Percentiles rank a stretch among this genome's conserved stretches.
Evolutionary conservation across 2,113 vertebrate genomes (phyloP).

Genomic region (Microtus pennsylvanicus): DNA sequence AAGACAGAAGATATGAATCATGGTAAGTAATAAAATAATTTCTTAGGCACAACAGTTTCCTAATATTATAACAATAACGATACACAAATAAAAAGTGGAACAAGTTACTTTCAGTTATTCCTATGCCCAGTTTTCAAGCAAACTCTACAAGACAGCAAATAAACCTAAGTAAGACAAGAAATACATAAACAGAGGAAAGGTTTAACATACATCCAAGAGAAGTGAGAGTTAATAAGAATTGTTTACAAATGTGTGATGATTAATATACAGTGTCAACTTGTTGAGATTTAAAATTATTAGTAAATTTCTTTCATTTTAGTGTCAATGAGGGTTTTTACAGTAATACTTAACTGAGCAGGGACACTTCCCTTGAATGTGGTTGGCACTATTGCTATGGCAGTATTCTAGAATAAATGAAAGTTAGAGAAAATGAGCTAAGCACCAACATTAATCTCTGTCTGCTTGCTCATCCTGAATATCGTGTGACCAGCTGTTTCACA

Average conservation of each 20-base stretch:
- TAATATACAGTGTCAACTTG: not conserved
- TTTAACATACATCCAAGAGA: not conserved
- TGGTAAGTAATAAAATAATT: not conserved
- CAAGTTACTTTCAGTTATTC: not conserved
- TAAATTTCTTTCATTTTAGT: not conserved
- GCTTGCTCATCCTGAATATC: not conserved
- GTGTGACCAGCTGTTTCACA: not conserved
- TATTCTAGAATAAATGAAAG: too few relatives aligned
- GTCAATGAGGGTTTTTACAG: not conserved
- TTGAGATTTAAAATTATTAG: not conserved
- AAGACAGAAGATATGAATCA: not conserved
- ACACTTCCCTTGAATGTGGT: too few relatives aligned
- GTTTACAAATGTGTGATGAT: not conserved
- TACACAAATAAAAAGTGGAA: not conserved
- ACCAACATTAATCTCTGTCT: not conserved
- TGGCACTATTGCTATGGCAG: too few relatives aligned
- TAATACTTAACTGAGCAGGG: too few relatives aligned
- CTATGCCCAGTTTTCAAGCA: not conserved
- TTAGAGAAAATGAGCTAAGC: too few relatives aligned
- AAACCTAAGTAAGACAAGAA: not conserved
- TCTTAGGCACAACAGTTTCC: not conserved
- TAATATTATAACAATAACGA: not conserved
- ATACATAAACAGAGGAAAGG: not conserved
- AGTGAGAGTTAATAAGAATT: not conserved
- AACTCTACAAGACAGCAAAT: not conserved